Conservation (phyloP, 2,113 vertebrate genomes). For the Lepidothrix coronata region DNA sequence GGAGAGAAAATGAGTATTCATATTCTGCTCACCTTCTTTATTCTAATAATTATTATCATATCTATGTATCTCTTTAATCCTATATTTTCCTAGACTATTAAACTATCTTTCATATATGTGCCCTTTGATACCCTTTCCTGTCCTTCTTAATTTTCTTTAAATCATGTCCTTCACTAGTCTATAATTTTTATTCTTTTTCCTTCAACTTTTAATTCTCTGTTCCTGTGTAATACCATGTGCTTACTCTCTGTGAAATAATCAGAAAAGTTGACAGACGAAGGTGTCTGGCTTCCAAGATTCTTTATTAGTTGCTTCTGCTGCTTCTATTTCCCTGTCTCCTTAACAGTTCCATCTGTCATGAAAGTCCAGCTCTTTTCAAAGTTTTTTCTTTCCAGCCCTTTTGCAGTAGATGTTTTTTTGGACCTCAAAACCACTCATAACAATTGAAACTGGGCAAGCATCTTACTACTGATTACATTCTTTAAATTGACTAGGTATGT, state of each 20-base stretch:
- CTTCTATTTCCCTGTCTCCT: background rate
- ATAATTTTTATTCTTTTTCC: background rate
- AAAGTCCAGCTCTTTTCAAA: background rate
- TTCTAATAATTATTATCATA: background rate
- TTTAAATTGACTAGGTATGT: background rate
- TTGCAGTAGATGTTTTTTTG: background rate
- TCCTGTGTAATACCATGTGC: rapidly evolving
- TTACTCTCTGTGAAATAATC: background rate
- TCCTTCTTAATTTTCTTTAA: background rate
- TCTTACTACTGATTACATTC: background rate
- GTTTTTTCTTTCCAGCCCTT: background rate
- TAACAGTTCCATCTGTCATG: rapidly evolving
- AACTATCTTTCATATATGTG: background rate
- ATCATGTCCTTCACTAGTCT: background rate
- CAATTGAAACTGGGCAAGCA: background rate
- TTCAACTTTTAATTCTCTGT: background rate
- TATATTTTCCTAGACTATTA: background rate
- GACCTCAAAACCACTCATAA: background rate
- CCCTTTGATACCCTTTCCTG: rapidly evolving
- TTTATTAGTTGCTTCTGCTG: background rate
- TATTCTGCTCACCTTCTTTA: background rate
- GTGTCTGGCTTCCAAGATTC: background rate
- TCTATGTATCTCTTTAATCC: background rate
- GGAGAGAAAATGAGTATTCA: background rate
- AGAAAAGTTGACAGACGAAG: background rate